Evolutionary conservation across 2,113 vertebrate species (phyloP), one percentile per base, ranked within the genome.

Genomic region (Solenodon paradoxus): DNA sequence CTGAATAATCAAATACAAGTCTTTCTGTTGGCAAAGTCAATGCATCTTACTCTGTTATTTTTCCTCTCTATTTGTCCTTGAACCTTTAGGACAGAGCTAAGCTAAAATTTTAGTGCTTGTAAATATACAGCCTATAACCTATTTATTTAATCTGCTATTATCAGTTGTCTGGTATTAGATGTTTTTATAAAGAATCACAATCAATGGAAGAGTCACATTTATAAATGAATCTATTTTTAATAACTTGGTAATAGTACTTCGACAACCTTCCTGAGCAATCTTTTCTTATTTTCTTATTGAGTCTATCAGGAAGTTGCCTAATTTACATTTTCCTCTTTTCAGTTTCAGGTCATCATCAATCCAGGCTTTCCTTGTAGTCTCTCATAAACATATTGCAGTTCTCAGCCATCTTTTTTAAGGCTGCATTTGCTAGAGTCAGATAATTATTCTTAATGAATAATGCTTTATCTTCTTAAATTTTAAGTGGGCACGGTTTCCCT

Each of bases 171-270:
- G 1, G 4, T 69, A 4, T 20, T 92, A 49, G 32, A 20, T 45
- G 82, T 2, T 38, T 86, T 66, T 55, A 68, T 72, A 72, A 80
- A 68, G 42, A 53, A n/a, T n/a, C n/a, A n/a, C 88, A 81, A 71
- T 12, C 47, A 88, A 61, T 6, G 38, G 20, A 80, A 89, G n/a
- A 1, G 59, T 81, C 84, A 64, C 59, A 47, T 66, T 68, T 86
- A 89, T 88, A 82, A 95, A 93, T 78, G 59, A 84, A 71, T 55
- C 12, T 66, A 28, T 55, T 96, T 98, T 94, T 94, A 96, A 26
- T 80, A 91, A 13, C 59, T 88, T 95, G 95, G 84, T 93, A 95
- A 95, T 9, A 32, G 16, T 80, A 86, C 26, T 88, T 53, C 45
- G 79, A 6, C 40, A 63, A 7, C 16, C 32, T 96, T 72, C 40